Evolutionary conservation across 2,797 vertebrate genomes (phyloP), one percentile per base, ranked within the genome.

Genomic region (Adelosebastes latens): DNA sequence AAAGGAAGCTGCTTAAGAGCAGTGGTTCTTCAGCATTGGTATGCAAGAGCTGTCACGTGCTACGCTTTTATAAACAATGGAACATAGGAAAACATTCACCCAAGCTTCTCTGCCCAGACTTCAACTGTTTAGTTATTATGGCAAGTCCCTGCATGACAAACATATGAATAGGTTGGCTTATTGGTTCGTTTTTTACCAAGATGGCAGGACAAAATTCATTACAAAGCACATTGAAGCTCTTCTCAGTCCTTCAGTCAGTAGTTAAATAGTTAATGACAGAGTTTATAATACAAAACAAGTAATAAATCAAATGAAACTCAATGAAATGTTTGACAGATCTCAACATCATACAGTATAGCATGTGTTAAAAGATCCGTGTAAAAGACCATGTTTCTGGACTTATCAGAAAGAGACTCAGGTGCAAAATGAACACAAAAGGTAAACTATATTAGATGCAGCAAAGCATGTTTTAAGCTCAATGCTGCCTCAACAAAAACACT

Each of bases 1-100:
- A 56, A 74, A 72, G 52, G 60, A 87, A 83, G 64, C 6, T n/a
- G 27, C 36, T 58, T 24, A 36, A 69, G 22, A 72, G 64, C 55
- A 16, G n/a, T 76, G 31, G 12, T 62, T 77, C 13, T 42, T 63
- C 16, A 81, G 67, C 22, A 31, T 18, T 73, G 75, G 22, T 75
- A 79, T 71, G 82, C 46, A 56, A 34, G 25, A 49, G 56, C 34
- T 49, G 32, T 58, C 29, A 46, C 58, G 12, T 61, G 24, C 20
- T 7, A 2, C 36, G 60, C 52, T 69, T 74, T 53, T 29, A 63
- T 14, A 82, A 78, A 60, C 69, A 81, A 36, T 10, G 12, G n/a
- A 70, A 42, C 27, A 60, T 20, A n/a, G 75, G 42, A 53, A 71
- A 62, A 60, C 8, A 6, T 70, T 20, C 3, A 22, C 6, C 11